phyloP scores from a whole-genome alignment of 1,140 invertebrate species.

The Zelostemma sp. region DNA sequence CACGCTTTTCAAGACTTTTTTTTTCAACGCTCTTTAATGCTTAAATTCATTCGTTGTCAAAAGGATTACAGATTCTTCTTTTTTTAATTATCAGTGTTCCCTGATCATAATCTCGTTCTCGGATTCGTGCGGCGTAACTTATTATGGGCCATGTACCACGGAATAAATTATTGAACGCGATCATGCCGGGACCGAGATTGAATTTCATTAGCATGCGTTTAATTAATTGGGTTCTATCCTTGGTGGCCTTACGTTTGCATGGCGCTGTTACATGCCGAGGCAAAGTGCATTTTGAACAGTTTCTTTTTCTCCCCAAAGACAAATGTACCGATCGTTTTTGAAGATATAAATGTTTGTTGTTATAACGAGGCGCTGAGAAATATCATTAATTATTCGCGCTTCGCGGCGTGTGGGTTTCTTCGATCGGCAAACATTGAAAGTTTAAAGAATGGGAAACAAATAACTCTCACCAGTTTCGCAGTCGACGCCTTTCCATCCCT shows the following conservation, averaged over 20 bases:
- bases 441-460: no score
- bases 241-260: slow-evolving; percentile 29
- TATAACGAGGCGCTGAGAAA: no score
- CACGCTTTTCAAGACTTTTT: no score
- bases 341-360: slow-evolving; percentile 6
- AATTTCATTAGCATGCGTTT: slow-evolving; percentile 50
- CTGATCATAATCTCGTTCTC: slow-evolving; percentile 37
- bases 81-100: slow-evolving; percentile 30
- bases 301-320: slow-evolving; percentile 13
- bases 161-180: slow-evolving; percentile 48
- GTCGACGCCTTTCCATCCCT: slow-evolving; percentile 93
- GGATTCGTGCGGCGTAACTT: slow-evolving; percentile 47
- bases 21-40: no score
- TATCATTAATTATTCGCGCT: no score
- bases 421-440: not conserved
- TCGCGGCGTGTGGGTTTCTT: no score
- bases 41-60: slow-evolving; percentile 10
- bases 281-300: slow-evolving; percentile 23
- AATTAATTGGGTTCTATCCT: slow-evolving; percentile 43
- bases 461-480: slow-evolving; percentile 89
- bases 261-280: slow-evolving; percentile 21
- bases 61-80: no score
- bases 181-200: slow-evolving; percentile 40
- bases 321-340: slow-evolving; percentile 14
- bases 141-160: slow-evolving; percentile 38